Percentiles rank a stretch among this genome's conserved stretches.
phyloP scores from a whole-genome alignment of 1,140 invertebrate species.

The Vollenhovia emeryi region DNA sequence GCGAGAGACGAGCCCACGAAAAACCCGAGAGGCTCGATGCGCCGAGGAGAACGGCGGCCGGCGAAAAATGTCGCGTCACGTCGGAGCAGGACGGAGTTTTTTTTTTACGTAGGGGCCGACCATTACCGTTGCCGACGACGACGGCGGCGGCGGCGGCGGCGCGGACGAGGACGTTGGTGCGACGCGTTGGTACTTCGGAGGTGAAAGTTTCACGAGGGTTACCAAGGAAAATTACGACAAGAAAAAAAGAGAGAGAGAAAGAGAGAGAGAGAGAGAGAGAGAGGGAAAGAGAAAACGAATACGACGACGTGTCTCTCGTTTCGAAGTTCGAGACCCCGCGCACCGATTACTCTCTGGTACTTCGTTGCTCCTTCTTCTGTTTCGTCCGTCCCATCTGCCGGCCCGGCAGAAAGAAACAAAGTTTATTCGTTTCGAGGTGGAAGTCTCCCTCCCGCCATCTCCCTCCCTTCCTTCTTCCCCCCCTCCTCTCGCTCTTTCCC shows the following conservation, averaged over 20 bases:
- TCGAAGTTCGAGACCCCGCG: conserved; percentile 59
- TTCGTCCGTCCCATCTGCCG: conserved; percentile 11
- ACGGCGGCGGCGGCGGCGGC: not conserved
- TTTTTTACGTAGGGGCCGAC: not conserved
- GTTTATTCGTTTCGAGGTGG: conserved; percentile 61
- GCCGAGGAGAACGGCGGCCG: not conserved
- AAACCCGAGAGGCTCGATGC: conserved; percentile 23
- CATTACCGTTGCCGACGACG: conserved; percentile 35
- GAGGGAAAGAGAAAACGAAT: not conserved
- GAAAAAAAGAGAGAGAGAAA: conserved; percentile 13
- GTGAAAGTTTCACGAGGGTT: conserved; percentile 62
- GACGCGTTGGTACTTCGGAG: conserved; percentile 40
- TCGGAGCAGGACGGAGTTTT: conserved; percentile 14
- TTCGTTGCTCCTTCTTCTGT: conserved; percentile 19
- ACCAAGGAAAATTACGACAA: conserved; percentile 61
- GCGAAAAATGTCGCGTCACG: conserved; percentile 28
- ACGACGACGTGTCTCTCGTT: conserved; percentile 61
- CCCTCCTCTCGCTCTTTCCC: not conserved
- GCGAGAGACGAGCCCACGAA: conserved; percentile 1
- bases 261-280: not conserved
- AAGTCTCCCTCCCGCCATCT: not conserved
- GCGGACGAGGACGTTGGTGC: conserved; percentile 17
- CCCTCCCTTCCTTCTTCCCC: not conserved
- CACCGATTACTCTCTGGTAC: conserved; percentile 59
- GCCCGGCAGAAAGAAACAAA: conserved; percentile 53